Percentiles rank a stretch among this genome's conserved stretches.
Conservation (phyloP, 1,140 invertebrate species). For the Drosophila nigrodunni region DNA sequence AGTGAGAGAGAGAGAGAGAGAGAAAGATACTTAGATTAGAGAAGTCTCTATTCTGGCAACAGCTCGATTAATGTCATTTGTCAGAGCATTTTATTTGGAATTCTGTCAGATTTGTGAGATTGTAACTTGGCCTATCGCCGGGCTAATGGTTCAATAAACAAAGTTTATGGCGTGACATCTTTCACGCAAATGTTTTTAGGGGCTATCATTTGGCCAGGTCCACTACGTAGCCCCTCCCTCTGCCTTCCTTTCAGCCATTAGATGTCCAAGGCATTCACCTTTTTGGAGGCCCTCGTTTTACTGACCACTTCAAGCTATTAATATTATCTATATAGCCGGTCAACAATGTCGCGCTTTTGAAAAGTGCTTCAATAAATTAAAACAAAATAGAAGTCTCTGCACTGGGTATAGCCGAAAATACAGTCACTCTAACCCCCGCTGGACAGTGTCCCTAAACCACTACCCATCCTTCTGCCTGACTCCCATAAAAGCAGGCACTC, state of each 20-base stretch:
- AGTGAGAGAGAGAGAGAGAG: not conserved
- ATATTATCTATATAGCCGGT: slow-evolving; percentile 60
- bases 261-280: slow-evolving; percentile 47
- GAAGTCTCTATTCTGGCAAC: not conserved
- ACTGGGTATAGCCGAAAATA: slow-evolving; percentile 10
- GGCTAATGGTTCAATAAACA: slow-evolving; percentile 67
- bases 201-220: slow-evolving; percentile 4
- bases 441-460: too few relatives aligned
- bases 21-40: not conserved
- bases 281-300: slow-evolving; percentile 5
- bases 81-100: slow-evolving; percentile 39
- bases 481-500: slow-evolving; percentile 36
- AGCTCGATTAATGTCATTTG: slow-evolving; percentile 30
- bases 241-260: not conserved
- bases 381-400: slow-evolving; percentile 53
- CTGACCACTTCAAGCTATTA: slow-evolving; percentile 61
- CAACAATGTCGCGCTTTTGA: slow-evolving; percentile 48
- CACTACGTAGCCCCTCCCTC: not conserved
- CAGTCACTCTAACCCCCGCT: slow-evolving; percentile 2
- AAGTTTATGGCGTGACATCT: slow-evolving; percentile 65
- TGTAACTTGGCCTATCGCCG: slow-evolving; percentile 41
- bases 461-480: not conserved
- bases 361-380: slow-evolving; percentile 69
- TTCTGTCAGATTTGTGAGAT: slow-evolving; percentile 33
- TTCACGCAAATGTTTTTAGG: slow-evolving; percentile 56